Evolutionary conservation across 2,888 invertebrate genomes (phyloP), one percentile per base, ranked within the genome.

Genomic region (Nomada goodeniana): DNA sequence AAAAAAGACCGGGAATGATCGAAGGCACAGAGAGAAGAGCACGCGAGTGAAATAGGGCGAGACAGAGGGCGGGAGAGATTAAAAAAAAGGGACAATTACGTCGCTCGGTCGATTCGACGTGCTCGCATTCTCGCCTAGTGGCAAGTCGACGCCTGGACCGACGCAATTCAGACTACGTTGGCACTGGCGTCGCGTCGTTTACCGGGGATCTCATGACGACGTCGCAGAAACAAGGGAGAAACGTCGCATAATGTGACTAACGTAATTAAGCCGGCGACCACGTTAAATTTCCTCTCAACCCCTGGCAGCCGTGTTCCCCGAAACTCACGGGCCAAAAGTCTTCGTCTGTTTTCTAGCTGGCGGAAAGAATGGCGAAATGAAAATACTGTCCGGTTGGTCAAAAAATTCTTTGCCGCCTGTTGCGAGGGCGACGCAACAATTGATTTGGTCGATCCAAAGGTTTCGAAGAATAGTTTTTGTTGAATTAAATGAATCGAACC

Each of bases 241-340:
- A 85, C 79, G 80, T 85, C 82, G 84, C 79, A 63, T 88, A 89
- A 88, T 86, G 86, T 55, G 83, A 84, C 79, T 87, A 89, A 88
- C 84, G 82, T 80, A 87, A 89, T 88, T 88, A 88, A 81, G 68
- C 72, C 55, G 29, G 81, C 76, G 61, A 52, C n/a, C 75, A 2
- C 23, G 71, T 20, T 50, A 20, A 64, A 52, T 47, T 70, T 61
- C 55, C 52, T 23, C 61, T 2, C 70, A 9, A 36, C 13, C 23
- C 36, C n/a, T 44, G 57, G 29, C 42, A 23, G 20, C 63, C 42
- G 57, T 69, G 61, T 61, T 60, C 68, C 61, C 44, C 67, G 52
- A 67, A 59, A 52, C 64, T 70, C 44, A 11, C 61, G 20, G 57
- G 64, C 36, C 60, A 20, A 71, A 85, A 83, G 55, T 68, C 50